Base-by-base conservation (phyloP, 2,888 invertebrate genomes). In the Anarsia innoxiella region DNA sequence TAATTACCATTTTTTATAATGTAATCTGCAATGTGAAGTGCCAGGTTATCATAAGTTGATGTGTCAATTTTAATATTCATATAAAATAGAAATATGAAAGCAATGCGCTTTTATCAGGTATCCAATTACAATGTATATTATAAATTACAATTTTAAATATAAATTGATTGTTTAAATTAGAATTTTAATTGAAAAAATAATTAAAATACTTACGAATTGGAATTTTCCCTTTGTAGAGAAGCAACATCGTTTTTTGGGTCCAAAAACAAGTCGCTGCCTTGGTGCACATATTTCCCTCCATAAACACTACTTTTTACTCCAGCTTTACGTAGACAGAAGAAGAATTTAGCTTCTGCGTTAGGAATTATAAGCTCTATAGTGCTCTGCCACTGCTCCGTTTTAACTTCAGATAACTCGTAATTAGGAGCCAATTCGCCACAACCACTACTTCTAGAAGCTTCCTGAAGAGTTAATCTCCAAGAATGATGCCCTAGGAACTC, bases 211-310 rank as follows among this genome's bases (percentile, higher is more conserved):
- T 19, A 19, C 19, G 19, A n/a, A n/a, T n/a, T n/a, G 19, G 4
- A 19, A 19, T 19, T 19, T 8, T 19, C 4, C 19, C 3, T 8
- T 8, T 19, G 4, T 19, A 19, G 19, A 19, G 25, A 25, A 16
- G 13, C 16, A 11, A 31, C 10, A 47, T 65, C 66, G 26, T 48
- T 55, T 45, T 49, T 54, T 2, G 70, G 71, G 23, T 79, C 69
- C 48, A 87, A 57, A 56, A 56, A 76, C 55, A 86, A 48, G 28
- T 75, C 59, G 23, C 54, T 54, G 23, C 88, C 88, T 58, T 88
- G 88, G 56, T 88, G 87, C 44, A 76, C 61, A 87, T 88, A 88
- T 40, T 58, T 60, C 4, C 72, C 73, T 36, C 62, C 61, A 28
- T 72, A 68, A 2, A 72, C 70, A 31, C 44, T 54, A 44, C 57